phyloP scores from a whole-genome alignment of 2,888 invertebrate genomes.

The Timema cristinae region DNA sequence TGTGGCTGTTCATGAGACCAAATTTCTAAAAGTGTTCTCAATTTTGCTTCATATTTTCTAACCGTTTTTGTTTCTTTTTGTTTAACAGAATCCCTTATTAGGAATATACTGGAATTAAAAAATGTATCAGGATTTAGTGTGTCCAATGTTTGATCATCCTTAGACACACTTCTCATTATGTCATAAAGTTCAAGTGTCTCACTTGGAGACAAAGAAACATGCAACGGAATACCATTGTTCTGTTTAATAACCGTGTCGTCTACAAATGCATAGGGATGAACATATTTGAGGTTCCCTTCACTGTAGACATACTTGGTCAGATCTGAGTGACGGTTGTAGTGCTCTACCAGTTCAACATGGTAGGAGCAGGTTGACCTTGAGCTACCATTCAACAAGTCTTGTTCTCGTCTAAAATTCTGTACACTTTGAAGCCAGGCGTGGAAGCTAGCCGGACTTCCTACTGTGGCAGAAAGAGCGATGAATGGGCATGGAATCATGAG shows the following conservation, averaged over 20 bases:
- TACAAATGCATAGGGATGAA: conserved; percentile 33
- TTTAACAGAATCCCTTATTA: too few relatives aligned
- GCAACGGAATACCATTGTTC: conserved; percentile 31
- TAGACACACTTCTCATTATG: conserved; percentile 24
- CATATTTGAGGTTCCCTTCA: conserved; percentile 28
- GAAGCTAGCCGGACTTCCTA: conserved; percentile 31
- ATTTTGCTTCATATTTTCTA: conserved; percentile 29
- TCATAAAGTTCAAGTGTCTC: conserved; percentile 33
- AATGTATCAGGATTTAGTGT: conserved; percentile 24
- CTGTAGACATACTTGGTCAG: conserved; percentile 33
- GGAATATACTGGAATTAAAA: neutral
- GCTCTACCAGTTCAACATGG: conserved; percentile 31
- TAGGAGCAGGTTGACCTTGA: conserved; percentile 27
- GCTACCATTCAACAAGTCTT: conserved; percentile 26
- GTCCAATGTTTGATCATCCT: conserved; percentile 15
- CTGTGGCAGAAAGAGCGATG: conserved; percentile 36
- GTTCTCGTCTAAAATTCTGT: conserved; percentile 31
- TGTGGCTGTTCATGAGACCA: conserved; percentile 5
- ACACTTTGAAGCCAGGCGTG: conserved; percentile 32
- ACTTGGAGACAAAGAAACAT: conserved; percentile 31
- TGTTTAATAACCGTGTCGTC: conserved; percentile 24
- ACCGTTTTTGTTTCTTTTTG: conserved; percentile 26
- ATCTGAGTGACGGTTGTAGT: conserved; percentile 34
- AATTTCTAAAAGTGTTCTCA: conserved; percentile 28
- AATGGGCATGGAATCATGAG: conserved; percentile 35